A percentile compares a stretch with the other conserved stretches of the same genome.
Evolutionary conservation across 2,113 vertebrate species (phyloP).

Genomic region (Dipodomys stephensi): DNA sequence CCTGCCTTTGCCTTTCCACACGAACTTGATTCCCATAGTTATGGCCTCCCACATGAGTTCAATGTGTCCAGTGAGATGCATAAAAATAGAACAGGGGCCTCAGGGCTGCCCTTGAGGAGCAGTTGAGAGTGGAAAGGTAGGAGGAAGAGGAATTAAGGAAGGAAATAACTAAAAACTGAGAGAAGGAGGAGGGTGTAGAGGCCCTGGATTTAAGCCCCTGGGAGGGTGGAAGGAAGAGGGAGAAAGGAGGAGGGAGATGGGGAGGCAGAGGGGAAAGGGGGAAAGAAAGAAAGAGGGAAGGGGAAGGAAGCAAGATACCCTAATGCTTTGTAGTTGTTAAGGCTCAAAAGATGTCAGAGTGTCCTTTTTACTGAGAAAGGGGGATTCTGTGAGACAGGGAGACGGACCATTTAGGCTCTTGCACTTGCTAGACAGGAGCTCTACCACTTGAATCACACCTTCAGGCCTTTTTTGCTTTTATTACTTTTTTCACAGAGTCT

Average conservation of each 20-base stretch:
- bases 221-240: background rate
- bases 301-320: background rate
- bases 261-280: no score
- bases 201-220: no score
- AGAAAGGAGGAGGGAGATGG: no score
- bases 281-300: background rate
- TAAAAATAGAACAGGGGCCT: slow-evolving; percentile 47
- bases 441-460: no score
- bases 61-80: background rate
- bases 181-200: background rate
- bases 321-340: background rate
- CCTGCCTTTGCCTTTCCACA: background rate
- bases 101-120: background rate
- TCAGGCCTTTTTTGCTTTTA: no score
- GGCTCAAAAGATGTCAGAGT: background rate
- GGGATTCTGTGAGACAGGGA: background rate
- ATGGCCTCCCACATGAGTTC: background rate
- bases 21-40: background rate
- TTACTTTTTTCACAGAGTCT: no score
- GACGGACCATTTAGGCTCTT: background rate
- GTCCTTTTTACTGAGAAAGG: slow-evolving; percentile 20
- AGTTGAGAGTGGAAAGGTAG: background rate
- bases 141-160: background rate
- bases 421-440: no score
- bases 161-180: background rate